Conservation (phyloP, 2,888 invertebrate genomes). For the Spodoptera exigua region DNA sequence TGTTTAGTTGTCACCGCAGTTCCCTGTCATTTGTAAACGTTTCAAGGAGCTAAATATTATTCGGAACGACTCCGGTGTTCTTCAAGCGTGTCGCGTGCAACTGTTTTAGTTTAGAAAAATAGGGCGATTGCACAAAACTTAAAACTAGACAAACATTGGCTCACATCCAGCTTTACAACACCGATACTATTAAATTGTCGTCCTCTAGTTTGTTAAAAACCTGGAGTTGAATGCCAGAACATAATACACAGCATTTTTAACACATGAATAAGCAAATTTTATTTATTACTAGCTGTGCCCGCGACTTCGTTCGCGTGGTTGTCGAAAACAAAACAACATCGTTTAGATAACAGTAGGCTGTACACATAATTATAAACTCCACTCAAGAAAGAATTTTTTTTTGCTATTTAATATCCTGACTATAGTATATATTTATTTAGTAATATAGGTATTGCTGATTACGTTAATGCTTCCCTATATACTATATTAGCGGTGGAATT, state of each 20-base stretch:
- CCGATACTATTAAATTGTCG: slow-evolving; percentile 81
- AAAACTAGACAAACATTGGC: slow-evolving; percentile 83
- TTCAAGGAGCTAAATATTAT: slow-evolving; percentile 45
- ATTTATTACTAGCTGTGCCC: too few species aligned
- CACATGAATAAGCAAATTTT: slow-evolving; percentile 6
- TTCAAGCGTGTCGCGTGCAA: slow-evolving; percentile 81
- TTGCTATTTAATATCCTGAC: too few species aligned
- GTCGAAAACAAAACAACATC: too few species aligned
- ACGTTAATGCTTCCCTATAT: too few species aligned
- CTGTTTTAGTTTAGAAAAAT: slow-evolving; percentile 86
- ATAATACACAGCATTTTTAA: slow-evolving; percentile 14
- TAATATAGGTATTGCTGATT: too few species aligned
- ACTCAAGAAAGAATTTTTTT: too few species aligned
- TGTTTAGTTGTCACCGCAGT: slow-evolving; percentile 14
- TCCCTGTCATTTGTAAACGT: slow-evolving; percentile 18
- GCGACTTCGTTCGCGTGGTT: too few species aligned
- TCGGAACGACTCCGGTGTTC: slow-evolving; percentile 56
- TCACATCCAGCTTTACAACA: slow-evolving; percentile 79
- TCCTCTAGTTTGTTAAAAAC: slow-evolving; percentile 68
- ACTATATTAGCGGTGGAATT: too few species aligned
- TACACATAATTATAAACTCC: too few species aligned
- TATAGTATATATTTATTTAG: too few species aligned
- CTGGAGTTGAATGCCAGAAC: slow-evolving; percentile 40
- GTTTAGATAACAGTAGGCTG: too few species aligned
- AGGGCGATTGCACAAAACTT: slow-evolving; percentile 88